Evolutionary conservation across 2,888 invertebrate genomes (phyloP).

Genomic region (Pollenia griseotomentosa): DNA sequence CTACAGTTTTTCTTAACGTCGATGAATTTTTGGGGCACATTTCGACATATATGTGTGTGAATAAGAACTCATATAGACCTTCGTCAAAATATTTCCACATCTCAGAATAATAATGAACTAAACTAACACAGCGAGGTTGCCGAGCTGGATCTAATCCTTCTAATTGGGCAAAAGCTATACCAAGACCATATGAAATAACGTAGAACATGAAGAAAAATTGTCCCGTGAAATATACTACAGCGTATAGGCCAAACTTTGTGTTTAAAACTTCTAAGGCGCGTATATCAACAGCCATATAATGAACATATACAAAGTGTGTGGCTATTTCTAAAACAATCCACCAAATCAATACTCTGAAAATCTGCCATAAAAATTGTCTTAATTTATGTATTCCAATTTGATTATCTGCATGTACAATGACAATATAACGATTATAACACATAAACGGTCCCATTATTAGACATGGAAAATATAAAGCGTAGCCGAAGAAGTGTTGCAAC

Average conservation of each 20-base stretch:
- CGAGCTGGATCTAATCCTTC: constrained; percentile 82
- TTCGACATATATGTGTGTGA: constrained; percentile 94
- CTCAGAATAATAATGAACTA: constrained; percentile 96
- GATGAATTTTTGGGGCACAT: constrained; percentile 83
- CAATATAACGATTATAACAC: constrained; percentile 89
- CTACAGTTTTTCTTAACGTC: constrained; percentile 83
- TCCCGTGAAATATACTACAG: constrained; percentile 94
- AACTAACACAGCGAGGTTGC: constrained; percentile 92
- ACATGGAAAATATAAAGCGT: constrained; percentile 86
- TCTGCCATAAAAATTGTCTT: constrained; percentile 77
- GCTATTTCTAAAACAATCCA: constrained; percentile 88
- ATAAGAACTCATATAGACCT: constrained; percentile 95
- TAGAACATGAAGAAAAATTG: constrained; percentile 97
- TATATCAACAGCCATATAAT: constrained; percentile 89
- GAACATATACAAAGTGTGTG: constrained; percentile 93
- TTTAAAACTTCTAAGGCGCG: constrained; percentile 84
- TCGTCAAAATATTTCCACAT: constrained; percentile 99
- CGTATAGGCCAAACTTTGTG: constrained; percentile 90
- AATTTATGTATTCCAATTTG: neutral
- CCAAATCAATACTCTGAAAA: constrained; percentile 88
- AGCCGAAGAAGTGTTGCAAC: constrained; percentile 87
- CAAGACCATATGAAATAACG: constrained; percentile 93
- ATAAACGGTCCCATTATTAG: constrained; percentile 90
- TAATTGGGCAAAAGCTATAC: constrained; percentile 88
- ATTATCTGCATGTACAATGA: constrained; percentile 50